Percentiles rank a stretch among this genome's conserved stretches.
Evolutionary conservation across 2,888 invertebrate species (phyloP).

Genomic region (Dusona sp.): DNA sequence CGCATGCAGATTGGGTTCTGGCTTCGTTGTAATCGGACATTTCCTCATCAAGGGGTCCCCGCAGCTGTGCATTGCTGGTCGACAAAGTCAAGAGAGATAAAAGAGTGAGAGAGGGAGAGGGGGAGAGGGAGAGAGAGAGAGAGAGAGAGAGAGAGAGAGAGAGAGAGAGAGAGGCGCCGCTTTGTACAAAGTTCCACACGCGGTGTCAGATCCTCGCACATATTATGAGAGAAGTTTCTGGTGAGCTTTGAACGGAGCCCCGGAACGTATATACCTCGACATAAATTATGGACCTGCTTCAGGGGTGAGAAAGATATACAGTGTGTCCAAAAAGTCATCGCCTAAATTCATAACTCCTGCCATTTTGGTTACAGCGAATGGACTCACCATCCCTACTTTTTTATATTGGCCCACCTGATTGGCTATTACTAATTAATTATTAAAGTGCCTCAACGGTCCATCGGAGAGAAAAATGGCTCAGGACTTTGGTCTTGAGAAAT

Average conservation of each 20-base stretch:
- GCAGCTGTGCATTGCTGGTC: conserved; percentile 7
- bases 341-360: neutral
- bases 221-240: conserved; percentile 54
- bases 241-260: conserved; percentile 22
- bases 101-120: neutral
- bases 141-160: conserved; percentile 17
- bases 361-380: neutral
- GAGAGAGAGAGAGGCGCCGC: conserved; percentile 12
- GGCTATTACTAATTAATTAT: neutral
- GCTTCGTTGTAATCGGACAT: conserved; percentile 81
- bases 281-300: conserved; percentile 70
- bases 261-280: conserved; percentile 10
- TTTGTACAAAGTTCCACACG: conserved; percentile 70
- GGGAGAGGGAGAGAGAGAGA: neutral
- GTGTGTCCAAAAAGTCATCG: neutral
- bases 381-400: neutral
- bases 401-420: neutral
- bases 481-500: too few relatives aligned
- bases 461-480: neutral
- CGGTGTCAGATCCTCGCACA: conserved; percentile 78
- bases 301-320: conserved; percentile 70
- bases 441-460: neutral
- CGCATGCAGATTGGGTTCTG: conserved; percentile 29
- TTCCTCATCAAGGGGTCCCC: conserved; percentile 80
- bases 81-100: conserved; percentile 41